phyloP scores from a whole-genome alignment of 2,888 invertebrate species.

The Ennomos quercinarius region DNA sequence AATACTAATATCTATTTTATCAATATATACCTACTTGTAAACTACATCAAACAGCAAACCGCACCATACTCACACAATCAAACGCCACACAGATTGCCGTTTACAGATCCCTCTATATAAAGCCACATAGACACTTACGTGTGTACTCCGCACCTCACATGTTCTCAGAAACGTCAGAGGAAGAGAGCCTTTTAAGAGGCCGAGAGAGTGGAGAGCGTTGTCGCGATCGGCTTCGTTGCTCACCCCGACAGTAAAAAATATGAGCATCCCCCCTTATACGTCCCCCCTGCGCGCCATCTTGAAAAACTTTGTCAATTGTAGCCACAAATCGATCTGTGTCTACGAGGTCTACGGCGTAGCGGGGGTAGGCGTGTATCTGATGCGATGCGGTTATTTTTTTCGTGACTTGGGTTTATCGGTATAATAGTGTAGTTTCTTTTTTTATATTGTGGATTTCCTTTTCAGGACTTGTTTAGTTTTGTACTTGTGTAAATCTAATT shows the following conservation, averaged over 20 bases:
- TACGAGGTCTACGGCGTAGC: constrained; percentile 54
- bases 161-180: constrained; percentile 68
- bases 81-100: constrained; percentile 51
- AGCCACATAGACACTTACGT: constrained; percentile 68
- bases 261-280: constrained; percentile 73
- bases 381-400: constrained; percentile 6
- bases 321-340: constrained; percentile 83
- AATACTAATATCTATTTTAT: not conserved
- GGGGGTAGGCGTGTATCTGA: constrained; percentile 39
- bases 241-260: constrained; percentile 86
- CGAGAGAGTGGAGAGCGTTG: constrained; percentile 82
- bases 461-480: no score
- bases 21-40: not conserved
- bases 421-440: not conserved
- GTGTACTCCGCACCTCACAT: constrained; percentile 56
- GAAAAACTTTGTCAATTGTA: constrained; percentile 83
- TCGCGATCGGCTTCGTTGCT: constrained; percentile 84
- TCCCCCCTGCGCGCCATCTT: constrained; percentile 75
- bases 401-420: constrained; percentile 10
- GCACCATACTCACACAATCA: constrained; percentile 25
- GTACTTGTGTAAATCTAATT: no score
- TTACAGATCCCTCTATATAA: constrained; percentile 57
- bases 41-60: constrained; percentile 28
- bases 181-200: constrained; percentile 80
- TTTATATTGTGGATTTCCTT: no score